Base-by-base conservation (phyloP, 2,797 vertebrate genomes). In the Melanotaenia trifasciata region DNA sequence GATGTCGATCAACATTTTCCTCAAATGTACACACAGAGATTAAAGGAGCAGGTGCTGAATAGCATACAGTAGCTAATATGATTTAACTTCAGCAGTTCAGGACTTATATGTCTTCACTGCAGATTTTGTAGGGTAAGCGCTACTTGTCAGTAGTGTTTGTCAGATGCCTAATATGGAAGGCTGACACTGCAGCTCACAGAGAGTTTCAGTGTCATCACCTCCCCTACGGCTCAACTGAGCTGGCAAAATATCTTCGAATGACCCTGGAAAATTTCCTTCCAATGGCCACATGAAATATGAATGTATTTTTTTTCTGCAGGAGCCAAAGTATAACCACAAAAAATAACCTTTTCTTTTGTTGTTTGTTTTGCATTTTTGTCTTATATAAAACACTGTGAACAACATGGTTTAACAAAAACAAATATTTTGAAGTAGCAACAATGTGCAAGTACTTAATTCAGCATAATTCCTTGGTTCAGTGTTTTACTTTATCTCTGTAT, bases 191-290 rank as follows among this genome's bases (percentile, higher is more conserved):
- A 86, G 69, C 79, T 80, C 56, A 69, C 38, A 65, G 67, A 64
- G 77, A 68, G 78, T 90, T 84, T 86, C 81, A 62, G 68, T 79
- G 76, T 54, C 69, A 82, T 87, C 78, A 69, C 63, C 30, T 83
- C 66, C 72, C 71, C 74, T 76, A 76, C 83, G 73, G 69, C 75
- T 84, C 57, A 69, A 63, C 61, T 59, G 58, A 81, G 60, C 65
- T 67, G 67, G 72, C 64, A 79, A 84, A 76, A 84, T 71, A 76
- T 58, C 75, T 58, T 16, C 67, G 16, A 38, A 78, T 38, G 6
- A 56, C 30, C n/a, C 51, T 16, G 60, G 33, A 8, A 72, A 54
- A 78, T 61, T 40, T 61, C 33, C 36, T 73, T 74, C 69, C 64
- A 68, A n/a, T 40, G 54, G 70, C 79, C 54, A 36, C 43, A 54